These are phyloP conservation scores for Acheta domesticus DNA, from an alignment of 2,888 invertebrate genomes.

Conservation along the genomic window DNA sequence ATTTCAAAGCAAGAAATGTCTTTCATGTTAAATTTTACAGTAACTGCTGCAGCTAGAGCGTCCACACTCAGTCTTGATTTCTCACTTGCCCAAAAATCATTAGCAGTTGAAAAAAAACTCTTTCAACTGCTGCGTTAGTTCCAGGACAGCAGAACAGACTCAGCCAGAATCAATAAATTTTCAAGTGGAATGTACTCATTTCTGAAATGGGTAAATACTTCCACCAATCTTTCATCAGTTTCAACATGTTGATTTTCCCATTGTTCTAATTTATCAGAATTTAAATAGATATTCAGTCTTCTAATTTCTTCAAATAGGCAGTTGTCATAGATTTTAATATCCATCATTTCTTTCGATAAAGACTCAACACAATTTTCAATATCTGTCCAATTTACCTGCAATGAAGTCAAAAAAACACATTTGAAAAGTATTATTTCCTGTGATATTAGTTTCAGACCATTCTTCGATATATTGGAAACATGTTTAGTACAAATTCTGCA, in stretches of 20 bases:
- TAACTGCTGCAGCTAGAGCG: constrained; percentile 28
- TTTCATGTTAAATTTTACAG: no score
- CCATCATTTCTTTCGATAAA: constrained; percentile 33
- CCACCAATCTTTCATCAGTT: constrained; percentile 38
- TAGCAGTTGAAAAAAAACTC: constrained; percentile 31
- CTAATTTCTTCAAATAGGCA: constrained; percentile 37
- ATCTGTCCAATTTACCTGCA: constrained; percentile 26
- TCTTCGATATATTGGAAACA: constrained; percentile 35
- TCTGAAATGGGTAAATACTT: constrained; percentile 37
- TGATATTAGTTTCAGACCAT: constrained; percentile 33
- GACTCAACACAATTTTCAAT: constrained; percentile 26
- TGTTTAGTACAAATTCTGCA: constrained; percentile 35
- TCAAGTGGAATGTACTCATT: constrained; percentile 39
- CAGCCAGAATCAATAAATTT: constrained; percentile 38
- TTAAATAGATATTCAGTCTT: constrained; percentile 37
- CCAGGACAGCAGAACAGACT: constrained; percentile 38
- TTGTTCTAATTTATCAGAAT: constrained; percentile 36
- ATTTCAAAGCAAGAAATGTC: no score
- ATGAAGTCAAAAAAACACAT: constrained; percentile 32
- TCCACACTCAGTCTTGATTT: constrained; percentile 34
- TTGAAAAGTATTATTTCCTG: constrained; percentile 31
- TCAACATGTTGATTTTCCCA: constrained; percentile 38
- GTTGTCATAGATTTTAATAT: constrained; percentile 35
- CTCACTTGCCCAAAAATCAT: constrained; percentile 35
- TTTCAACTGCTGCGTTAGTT: constrained; percentile 37